phyloP scores from a whole-genome alignment of 2,797 vertebrate species.

The Bradypus variegatus region DNA sequence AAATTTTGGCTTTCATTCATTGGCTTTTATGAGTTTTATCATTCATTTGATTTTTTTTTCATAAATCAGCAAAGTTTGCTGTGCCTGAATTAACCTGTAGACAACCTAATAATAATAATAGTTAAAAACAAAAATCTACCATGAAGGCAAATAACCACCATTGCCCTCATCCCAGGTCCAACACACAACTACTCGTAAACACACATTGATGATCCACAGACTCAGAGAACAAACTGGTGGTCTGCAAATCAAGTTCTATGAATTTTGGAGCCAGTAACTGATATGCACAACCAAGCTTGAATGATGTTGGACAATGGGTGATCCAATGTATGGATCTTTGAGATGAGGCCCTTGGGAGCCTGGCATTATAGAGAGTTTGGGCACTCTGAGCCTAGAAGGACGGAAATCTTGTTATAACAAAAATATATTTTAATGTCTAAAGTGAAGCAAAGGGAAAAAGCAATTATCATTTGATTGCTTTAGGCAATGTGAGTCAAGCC shows the following conservation, averaged over 20 bases:
- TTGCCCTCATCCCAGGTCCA: too few species aligned
- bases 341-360: too few species aligned
- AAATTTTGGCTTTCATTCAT: fast-evolving
- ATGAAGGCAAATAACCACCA: fast-evolving
- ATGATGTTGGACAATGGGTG: fast-evolving
- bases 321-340: fast-evolving
- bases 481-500: not conserved
- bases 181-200: fast-evolving
- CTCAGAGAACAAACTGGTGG: fast-evolving
- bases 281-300: fast-evolving
- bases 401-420: not conserved
- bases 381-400: not conserved
- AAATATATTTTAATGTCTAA: fast-evolving
- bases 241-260: fast-evolving
- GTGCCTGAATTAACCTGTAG: fast-evolving
- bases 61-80: not conserved
- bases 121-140: not conserved
- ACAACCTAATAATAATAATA: too few species aligned
- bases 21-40: fast-evolving
- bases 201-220: fast-evolving
- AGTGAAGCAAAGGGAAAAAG: not conserved
- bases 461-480: not conserved
- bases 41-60: not conserved
- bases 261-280: fast-evolving
- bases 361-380: fast-evolving